These are phyloP conservation scores for Plectrocnemia conspersa DNA, from an alignment of 1,140 invertebrate species.

Conservation along the genomic window DNA sequence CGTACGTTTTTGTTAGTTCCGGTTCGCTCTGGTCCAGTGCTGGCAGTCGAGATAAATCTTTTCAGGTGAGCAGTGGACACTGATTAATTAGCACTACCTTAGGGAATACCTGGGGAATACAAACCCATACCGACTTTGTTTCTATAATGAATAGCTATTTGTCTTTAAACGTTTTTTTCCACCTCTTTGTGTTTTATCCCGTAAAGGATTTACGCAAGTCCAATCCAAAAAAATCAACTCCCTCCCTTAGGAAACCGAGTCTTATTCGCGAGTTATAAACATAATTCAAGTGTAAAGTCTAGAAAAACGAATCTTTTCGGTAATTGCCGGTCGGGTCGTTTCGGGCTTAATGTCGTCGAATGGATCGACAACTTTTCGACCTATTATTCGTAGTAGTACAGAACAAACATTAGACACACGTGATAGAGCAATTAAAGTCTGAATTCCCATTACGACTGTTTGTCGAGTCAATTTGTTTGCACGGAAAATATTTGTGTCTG, in stretches of 20 bases:
- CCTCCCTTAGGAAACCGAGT: too few relatives aligned
- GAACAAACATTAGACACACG: constrained; percentile 21
- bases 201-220: too few relatives aligned
- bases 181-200: too few relatives aligned
- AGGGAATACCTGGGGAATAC: constrained; percentile 12
- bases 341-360: constrained; percentile 15
- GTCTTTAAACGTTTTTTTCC: constrained; percentile 13
- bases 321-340: neutral
- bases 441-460: constrained; percentile 21
- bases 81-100: constrained; percentile 23
- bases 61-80: constrained; percentile 23
- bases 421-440: constrained; percentile 23
- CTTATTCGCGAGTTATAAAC: too few relatives aligned
- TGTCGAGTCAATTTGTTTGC: constrained; percentile 2
- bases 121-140: constrained; percentile 11
- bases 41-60: constrained; percentile 22
- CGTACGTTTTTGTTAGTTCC: constrained; percentile 19
- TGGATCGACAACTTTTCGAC: constrained; percentile 20
- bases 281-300: too few relatives aligned
- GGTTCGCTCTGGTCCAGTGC: constrained; percentile 17
- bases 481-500: too few relatives aligned
- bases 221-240: too few relatives aligned
- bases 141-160: constrained; percentile 25
- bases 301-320: constrained; percentile 3
- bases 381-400: constrained; percentile 17